These are phyloP conservation scores for Rhinoraja longicauda DNA, from an alignment of 2,797 vertebrate genomes.

Conservation along the genomic window DNA sequence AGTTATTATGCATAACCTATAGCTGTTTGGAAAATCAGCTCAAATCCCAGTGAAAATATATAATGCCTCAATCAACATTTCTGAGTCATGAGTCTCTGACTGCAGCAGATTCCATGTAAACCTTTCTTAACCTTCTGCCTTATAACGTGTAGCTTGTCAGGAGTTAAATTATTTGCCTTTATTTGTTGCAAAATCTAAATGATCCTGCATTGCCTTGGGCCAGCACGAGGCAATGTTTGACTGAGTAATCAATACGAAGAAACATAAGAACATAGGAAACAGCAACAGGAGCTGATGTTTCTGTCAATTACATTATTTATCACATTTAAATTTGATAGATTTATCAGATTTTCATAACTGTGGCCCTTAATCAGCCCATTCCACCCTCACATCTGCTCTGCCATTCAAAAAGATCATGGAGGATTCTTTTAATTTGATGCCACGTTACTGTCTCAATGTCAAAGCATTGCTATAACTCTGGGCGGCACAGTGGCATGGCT, in stretches of 20 bases:
- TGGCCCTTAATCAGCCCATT: too few species aligned
- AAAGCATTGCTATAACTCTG: background rate
- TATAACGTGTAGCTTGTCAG: background rate
- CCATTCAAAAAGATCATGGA: too few species aligned
- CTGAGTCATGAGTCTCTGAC: background rate
- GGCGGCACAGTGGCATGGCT: too few species aligned
- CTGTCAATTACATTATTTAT: too few species aligned
- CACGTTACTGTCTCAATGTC: background rate
- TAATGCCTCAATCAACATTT: background rate
- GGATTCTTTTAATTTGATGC: too few species aligned
- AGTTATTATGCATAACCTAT: too few species aligned
- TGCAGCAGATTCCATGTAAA: background rate
- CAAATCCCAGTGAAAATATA: background rate
- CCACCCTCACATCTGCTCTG: too few species aligned
- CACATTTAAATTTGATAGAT: too few species aligned
- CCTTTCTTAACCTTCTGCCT: background rate
- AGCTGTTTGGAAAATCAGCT: too few species aligned
- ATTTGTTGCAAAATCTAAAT: background rate
- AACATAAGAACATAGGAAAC: background rate
- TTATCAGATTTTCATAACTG: too few species aligned
- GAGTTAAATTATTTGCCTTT: background rate
- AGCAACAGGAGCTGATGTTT: too few species aligned
- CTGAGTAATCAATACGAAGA: background rate
- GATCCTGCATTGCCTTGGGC: background rate
- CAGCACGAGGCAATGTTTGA: background rate